phyloP scores from a whole-genome alignment of 1,140 invertebrate genomes.

The Hypothenemus hampei region DNA sequence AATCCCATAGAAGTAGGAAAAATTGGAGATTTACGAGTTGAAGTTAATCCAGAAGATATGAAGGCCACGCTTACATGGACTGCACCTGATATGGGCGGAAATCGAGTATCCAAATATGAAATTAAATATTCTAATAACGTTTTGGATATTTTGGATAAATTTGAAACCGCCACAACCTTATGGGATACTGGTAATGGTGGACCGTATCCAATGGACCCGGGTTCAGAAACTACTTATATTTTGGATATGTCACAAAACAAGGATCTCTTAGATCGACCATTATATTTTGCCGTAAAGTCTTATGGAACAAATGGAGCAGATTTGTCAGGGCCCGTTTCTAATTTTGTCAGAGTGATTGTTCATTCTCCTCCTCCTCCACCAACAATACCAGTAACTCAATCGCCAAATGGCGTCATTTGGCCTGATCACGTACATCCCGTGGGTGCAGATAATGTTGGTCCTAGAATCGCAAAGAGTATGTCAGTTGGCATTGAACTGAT shows the following conservation, averaged over 20 bases:
- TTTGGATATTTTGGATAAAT: conserved; percentile 48
- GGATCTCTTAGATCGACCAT: conserved; percentile 45
- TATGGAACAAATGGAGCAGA: conserved; percentile 41
- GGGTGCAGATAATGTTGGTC: conserved; percentile 31
- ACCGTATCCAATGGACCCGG: conserved; percentile 44
- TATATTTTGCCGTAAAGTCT: conserved; percentile 53
- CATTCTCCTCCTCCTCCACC: conserved; percentile 49
- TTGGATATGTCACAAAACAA: conserved; percentile 47
- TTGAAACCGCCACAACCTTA: conserved; percentile 41
- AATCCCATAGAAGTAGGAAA: conserved; percentile 40
- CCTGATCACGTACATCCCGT: conserved; percentile 38
- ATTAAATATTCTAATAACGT: conserved; percentile 46
- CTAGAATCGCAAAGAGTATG: conserved; percentile 35
- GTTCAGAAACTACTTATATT: conserved; percentile 46
- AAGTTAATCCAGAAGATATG: conserved; percentile 43
- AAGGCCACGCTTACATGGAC: conserved; percentile 51
- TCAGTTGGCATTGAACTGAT: conserved; percentile 45
- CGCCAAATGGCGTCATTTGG: conserved; percentile 41
- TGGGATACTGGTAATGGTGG: conserved; percentile 43
- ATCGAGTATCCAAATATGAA: conserved; percentile 49
- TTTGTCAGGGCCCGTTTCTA: conserved; percentile 51
- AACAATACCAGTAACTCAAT: conserved; percentile 42
- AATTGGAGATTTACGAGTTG: conserved; percentile 49
- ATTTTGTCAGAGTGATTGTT: conserved; percentile 51
- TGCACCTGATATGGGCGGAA: conserved; percentile 51